A percentile compares a stretch with the other conserved stretches of the same genome.
These are phyloP conservation scores for Sitta carolinensis DNA, from an alignment of 2,797 vertebrate genomes.

Conservation along the genomic window DNA sequence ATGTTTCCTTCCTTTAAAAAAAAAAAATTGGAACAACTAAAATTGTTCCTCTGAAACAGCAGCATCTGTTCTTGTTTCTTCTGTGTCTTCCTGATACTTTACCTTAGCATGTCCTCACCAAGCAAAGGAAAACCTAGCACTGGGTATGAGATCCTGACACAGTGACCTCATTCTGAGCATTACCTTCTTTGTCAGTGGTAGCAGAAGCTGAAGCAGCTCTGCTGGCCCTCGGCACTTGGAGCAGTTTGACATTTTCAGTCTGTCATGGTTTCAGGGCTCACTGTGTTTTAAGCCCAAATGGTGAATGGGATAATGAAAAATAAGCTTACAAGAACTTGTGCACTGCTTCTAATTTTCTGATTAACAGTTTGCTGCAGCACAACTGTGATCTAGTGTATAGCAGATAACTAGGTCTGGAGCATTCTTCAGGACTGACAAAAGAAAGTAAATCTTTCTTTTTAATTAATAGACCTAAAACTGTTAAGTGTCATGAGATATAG, in stretches of 20 bases:
- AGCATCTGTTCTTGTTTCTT: not conserved
- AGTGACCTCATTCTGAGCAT: slow-evolving; percentile 73
- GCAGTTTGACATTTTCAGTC: slow-evolving; percentile 49
- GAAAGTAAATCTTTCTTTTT: slow-evolving; percentile 4
- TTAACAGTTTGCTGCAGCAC: slow-evolving; percentile 42
- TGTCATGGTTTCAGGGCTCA: slow-evolving; percentile 36
- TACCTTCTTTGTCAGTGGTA: slow-evolving; percentile 38
- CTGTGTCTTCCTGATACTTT: not conserved
- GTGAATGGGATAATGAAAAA: slow-evolving; percentile 27
- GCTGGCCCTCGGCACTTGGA: slow-evolving; percentile 36
- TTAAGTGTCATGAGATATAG: slow-evolving; percentile 32
- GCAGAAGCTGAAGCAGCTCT: slow-evolving; percentile 39
- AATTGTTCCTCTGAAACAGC: not conserved
- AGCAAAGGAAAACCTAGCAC: slow-evolving; percentile 12
- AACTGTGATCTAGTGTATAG: slow-evolving; percentile 52
- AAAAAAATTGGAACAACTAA: not conserved
- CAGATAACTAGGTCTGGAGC: not conserved
- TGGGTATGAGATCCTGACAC: slow-evolving; percentile 64
- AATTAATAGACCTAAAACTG: slow-evolving; percentile 24
- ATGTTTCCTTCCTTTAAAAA: not conserved
- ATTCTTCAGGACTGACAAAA: slow-evolving; percentile 13
- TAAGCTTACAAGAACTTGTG: slow-evolving; percentile 63
- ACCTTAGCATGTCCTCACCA: not conserved
- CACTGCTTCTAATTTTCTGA: slow-evolving; percentile 52
- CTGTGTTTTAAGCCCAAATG: slow-evolving; percentile 22